Conservation (phyloP, 2,113 vertebrate species). For the Gallinago undulata region DNA sequence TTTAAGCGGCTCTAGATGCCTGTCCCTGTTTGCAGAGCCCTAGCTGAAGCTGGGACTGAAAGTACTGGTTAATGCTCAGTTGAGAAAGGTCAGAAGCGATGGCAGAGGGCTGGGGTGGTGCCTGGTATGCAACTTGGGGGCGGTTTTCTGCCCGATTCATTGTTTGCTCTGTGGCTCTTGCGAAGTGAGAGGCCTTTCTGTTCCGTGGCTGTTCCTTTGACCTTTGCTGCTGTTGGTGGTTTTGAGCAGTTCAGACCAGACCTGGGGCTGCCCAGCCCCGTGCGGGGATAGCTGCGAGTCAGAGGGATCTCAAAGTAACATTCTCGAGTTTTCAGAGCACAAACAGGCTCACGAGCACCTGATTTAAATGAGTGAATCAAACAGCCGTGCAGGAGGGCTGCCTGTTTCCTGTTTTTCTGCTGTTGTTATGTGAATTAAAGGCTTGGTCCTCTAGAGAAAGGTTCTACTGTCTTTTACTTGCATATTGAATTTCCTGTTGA, state of each 20-base stretch:
- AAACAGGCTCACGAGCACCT: not conserved
- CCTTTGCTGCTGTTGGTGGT: not conserved
- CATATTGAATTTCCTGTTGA: fast-evolving
- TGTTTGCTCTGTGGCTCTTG: not conserved
- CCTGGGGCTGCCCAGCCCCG: not conserved
- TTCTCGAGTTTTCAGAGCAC: not conserved
- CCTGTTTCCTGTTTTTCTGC: not conserved
- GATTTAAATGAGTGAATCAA: not conserved
- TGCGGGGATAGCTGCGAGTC: not conserved
- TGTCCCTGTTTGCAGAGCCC: not conserved
- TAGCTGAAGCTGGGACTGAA: not conserved
- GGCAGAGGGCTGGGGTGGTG: not conserved
- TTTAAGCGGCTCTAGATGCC: not conserved
- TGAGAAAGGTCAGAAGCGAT: not conserved
- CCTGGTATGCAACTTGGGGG: not conserved
- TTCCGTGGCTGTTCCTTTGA: not conserved
- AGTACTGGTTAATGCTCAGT: not conserved
- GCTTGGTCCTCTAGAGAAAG: not conserved
- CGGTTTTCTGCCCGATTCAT: not conserved
- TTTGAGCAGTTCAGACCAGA: not conserved
- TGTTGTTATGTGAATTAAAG: not conserved
- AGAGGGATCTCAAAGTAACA: not conserved
- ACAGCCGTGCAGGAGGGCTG: not conserved
- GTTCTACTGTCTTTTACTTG: not conserved
- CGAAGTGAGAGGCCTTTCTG: not conserved